Percentiles rank a stretch among this genome's conserved stretches.
Conservation (phyloP, 2,113 vertebrate genomes). For the Falcunculus frontatus region DNA sequence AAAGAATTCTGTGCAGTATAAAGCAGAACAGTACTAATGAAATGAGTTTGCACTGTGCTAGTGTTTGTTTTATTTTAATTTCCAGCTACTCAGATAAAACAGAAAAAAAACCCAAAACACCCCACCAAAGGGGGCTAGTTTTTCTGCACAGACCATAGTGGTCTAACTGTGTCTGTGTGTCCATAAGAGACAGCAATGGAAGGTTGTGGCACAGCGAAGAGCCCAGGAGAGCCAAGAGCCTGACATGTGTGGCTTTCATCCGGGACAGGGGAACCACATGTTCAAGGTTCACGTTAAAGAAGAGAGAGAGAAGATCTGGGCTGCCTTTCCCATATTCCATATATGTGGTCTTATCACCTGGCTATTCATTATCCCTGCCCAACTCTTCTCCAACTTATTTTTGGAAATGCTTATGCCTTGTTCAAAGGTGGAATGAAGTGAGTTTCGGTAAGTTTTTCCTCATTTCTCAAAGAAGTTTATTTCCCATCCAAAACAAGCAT, state of each 20-base stretch:
- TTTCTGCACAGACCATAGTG: not conserved
- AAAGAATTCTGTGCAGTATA: conserved; percentile 8
- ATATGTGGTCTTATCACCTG: not conserved
- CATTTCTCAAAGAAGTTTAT: not conserved
- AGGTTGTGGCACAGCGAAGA: not conserved
- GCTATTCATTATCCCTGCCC: not conserved
- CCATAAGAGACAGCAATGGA: not conserved
- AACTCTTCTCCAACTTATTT: not conserved
- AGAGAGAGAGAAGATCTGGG: not conserved
- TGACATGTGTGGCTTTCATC: not conserved
- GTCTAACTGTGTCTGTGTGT: not conserved
- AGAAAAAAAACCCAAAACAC: not conserved
- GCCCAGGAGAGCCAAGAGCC: not conserved
- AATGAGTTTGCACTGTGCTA: not conserved
- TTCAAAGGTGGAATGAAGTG: not conserved
- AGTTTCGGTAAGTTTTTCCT: not conserved
- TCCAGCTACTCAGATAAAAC: not conserved
- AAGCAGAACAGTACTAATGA: conserved; percentile 11
- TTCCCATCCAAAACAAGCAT: not conserved
- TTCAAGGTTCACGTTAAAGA: not conserved
- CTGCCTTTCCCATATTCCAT: not conserved
- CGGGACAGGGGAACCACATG: not conserved
- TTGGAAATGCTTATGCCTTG: not conserved
- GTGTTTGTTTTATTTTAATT: not conserved
- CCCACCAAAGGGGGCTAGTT: rapidly evolving